Percentiles rank a stretch among this genome's conserved stretches.
These are phyloP conservation scores for Orthosia gracilis DNA, from an alignment of 2,888 invertebrate genomes.

Conservation along the genomic window DNA sequence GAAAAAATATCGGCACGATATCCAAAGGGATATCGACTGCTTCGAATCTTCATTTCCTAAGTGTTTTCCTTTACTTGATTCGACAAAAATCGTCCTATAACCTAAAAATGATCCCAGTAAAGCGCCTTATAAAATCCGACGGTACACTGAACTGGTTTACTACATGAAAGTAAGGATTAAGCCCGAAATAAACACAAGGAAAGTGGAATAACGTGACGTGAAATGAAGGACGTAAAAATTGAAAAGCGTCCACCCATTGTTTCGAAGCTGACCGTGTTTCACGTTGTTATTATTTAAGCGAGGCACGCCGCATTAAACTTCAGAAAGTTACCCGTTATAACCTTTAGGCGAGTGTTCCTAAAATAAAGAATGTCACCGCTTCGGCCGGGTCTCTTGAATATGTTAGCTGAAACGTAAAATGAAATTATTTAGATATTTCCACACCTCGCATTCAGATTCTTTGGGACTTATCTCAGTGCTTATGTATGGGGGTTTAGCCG, in stretches of 20 bases:
- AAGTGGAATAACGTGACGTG: conserved; percentile 50
- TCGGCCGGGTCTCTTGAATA: conserved; percentile 62
- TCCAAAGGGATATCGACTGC: background rate
- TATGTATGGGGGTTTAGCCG: conserved; percentile 62
- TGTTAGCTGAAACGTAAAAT: conserved; percentile 74
- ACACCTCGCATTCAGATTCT: conserved; percentile 70
- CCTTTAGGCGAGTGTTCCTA: conserved; percentile 64
- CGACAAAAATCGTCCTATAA: conserved; percentile 2
- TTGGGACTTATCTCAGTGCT: conserved; percentile 67
- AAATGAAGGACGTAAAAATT: conserved; percentile 58
- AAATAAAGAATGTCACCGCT: conserved; percentile 71
- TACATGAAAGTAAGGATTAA: conserved; percentile 26
- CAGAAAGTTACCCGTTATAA: conserved; percentile 58
- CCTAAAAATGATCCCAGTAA: conserved; percentile 26
- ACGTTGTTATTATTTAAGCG: conserved; percentile 65
- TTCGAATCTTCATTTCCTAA: background rate
- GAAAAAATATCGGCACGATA: conserved; percentile 7
- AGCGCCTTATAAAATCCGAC: conserved; percentile 37
- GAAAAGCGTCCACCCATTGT: conserved; percentile 53
- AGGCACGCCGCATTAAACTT: conserved; percentile 62
- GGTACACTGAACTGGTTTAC: conserved; percentile 36
- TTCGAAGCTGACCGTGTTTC: conserved; percentile 52
- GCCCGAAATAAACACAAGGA: conserved; percentile 47
- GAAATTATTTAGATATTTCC: conserved; percentile 75
- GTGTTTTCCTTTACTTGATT: conserved; percentile 4